A percentile compares a stretch with the other conserved stretches of the same genome.
phyloP scores from a whole-genome alignment of 2,113 vertebrate species.

The Beaufortia kweichowensis region DNA sequence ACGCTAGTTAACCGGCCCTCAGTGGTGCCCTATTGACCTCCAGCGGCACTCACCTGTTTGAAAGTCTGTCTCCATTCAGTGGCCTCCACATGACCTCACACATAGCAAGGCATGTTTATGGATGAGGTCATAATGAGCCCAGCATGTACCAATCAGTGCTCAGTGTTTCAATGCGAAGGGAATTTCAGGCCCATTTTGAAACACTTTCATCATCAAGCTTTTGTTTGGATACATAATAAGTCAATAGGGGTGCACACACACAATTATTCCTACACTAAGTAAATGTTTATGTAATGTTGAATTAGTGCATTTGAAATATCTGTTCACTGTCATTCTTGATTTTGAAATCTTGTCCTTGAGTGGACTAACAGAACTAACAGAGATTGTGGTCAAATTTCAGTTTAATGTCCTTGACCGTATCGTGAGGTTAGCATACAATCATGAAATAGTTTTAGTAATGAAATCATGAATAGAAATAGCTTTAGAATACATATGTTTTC shows the following conservation, averaged over 20 bases:
- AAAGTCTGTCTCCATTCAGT: constrained; percentile 14
- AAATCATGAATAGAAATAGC: too few species aligned
- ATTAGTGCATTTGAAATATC: constrained; percentile 3
- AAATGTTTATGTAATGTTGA: constrained; percentile 2
- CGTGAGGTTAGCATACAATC: too few species aligned
- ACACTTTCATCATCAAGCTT: background rate
- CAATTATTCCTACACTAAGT: background rate
- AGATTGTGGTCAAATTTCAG: too few species aligned
- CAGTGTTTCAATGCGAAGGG: background rate
- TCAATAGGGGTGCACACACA: background rate
- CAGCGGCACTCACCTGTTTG: constrained; percentile 33
- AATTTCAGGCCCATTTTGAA: background rate
- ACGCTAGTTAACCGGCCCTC: constrained; percentile 39
- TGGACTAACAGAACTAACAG: too few species aligned
- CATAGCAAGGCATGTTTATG: constrained; percentile 56
- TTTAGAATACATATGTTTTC: too few species aligned
- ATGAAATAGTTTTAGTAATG: too few species aligned
- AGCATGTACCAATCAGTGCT: constrained; percentile 6
- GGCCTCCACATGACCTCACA: constrained; percentile 26
- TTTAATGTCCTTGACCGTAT: background rate
- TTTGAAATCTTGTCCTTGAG: background rate
- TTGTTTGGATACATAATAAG: background rate
- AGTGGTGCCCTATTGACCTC: constrained; percentile 5
- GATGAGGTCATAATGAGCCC: constrained; percentile 27
- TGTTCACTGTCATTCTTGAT: background rate